A percentile compares a stretch with the other conserved stretches of the same genome.
Conservation (phyloP, 2,888 invertebrate genomes). For the Drosophila meridionalis region DNA sequence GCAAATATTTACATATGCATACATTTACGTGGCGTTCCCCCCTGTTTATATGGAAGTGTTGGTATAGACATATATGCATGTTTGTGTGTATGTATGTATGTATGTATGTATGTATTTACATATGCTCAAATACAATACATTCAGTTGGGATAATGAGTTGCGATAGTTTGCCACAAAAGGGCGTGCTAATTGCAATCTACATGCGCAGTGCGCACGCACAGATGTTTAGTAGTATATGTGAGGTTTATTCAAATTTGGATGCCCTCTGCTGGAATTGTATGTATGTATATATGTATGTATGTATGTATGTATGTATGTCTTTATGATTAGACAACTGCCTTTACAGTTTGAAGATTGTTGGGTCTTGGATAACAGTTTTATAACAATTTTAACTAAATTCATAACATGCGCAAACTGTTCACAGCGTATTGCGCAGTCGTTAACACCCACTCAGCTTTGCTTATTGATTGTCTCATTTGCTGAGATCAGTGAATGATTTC, state of each 20-base stretch:
- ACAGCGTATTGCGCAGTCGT: neutral
- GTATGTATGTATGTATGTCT: neutral
- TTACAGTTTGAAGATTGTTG: neutral
- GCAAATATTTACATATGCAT: too few species aligned
- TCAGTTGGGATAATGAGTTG: too few species aligned
- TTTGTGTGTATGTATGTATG: too few species aligned
- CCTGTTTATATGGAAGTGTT: too few species aligned
- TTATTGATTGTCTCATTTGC: slow-evolving; percentile 20
- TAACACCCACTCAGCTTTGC: neutral
- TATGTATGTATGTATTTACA: too few species aligned
- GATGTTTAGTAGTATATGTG: neutral
- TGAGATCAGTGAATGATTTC: slow-evolving; percentile 28
- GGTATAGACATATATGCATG: too few species aligned
- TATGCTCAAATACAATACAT: too few species aligned
- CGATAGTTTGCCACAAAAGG: neutral
- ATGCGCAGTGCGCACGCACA: neutral
- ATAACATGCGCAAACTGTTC: neutral
- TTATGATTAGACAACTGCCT: neutral
- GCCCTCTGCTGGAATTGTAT: neutral
- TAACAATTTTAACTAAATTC: neutral
- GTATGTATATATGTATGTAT: neutral
- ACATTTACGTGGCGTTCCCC: too few species aligned
- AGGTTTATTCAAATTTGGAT: neutral
- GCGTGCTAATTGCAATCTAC: neutral
- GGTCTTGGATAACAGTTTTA: neutral